Conservation (phyloP, 2,113 vertebrate species). For the Mustela lutreola region DNA sequence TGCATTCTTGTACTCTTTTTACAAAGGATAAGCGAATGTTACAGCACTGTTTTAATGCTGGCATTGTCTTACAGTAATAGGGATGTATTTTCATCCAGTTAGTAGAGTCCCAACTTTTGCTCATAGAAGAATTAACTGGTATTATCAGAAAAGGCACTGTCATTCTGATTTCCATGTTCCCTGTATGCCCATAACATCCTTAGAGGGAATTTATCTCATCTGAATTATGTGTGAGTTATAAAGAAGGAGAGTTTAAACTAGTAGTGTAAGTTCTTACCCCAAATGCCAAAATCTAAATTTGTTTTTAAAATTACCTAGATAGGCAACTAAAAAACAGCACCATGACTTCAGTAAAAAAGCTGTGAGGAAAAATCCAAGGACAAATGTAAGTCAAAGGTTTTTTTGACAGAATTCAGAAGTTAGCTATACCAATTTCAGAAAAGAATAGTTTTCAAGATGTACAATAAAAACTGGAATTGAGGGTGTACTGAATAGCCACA, state of each 20-base stretch:
- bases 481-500: not conserved
- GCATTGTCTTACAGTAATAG: not conserved
- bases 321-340: not conserved
- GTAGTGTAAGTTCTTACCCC: not conserved
- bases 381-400: not conserved
- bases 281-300: slow-evolving; percentile 41
- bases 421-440: not conserved
- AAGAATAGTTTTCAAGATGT: not conserved
- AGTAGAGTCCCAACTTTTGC: not conserved
- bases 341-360: not conserved
- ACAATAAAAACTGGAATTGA: not conserved
- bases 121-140: not conserved
- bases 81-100: not conserved
- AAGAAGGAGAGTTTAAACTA: slow-evolving; percentile 12
- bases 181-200: not conserved
- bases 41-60: not conserved
- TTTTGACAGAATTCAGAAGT: not conserved
- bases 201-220: not conserved
- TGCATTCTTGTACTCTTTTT: not conserved
- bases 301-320: slow-evolving; percentile 31
- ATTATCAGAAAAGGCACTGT: not conserved
- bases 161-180: not conserved
- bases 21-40: not conserved
- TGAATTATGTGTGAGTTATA: not conserved
- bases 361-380: not conserved